These are phyloP conservation scores for Drosophila busckii DNA, from an alignment of 1,140 invertebrate genomes.

Conservation along the genomic window DNA sequence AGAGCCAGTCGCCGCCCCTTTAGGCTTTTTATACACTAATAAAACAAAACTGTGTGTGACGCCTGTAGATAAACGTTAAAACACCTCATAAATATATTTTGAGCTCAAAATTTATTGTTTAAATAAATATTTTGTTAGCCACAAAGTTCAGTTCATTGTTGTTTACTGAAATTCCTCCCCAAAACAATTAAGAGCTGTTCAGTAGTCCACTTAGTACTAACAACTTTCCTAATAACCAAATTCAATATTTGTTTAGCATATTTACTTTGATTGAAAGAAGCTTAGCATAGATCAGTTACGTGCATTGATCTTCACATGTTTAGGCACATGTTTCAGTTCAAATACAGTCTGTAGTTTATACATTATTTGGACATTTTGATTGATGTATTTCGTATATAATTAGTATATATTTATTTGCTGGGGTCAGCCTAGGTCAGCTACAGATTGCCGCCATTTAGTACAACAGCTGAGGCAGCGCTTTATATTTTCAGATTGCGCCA, in stretches of 20 bases:
- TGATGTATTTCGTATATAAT: not conserved
- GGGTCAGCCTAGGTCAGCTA: conserved; percentile 9
- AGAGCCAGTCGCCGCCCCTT: conserved; percentile 1
- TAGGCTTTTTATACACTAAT: conserved; percentile 13
- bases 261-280: not conserved
- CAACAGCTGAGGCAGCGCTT: not conserved
- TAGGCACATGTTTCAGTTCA: not conserved
- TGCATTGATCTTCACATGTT: not conserved
- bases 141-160: conserved; percentile 5
- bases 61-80: no score
- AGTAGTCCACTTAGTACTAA: not conserved
- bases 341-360: not conserved
- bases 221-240: not conserved
- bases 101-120: no score
- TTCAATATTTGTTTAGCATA: not conserved
- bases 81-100: no score
- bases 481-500: conserved; percentile 1
- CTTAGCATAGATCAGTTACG: conserved; percentile 16
- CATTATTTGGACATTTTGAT: not conserved
- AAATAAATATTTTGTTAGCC: no score
- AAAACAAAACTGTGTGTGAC: conserved; percentile 12
- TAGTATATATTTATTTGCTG: not conserved
- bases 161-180: no score
- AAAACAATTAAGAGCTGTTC: not conserved
- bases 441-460: conserved; percentile 13